Conservation (phyloP, 1,140 invertebrate genomes). For the Diabrotica virgifera region DNA sequence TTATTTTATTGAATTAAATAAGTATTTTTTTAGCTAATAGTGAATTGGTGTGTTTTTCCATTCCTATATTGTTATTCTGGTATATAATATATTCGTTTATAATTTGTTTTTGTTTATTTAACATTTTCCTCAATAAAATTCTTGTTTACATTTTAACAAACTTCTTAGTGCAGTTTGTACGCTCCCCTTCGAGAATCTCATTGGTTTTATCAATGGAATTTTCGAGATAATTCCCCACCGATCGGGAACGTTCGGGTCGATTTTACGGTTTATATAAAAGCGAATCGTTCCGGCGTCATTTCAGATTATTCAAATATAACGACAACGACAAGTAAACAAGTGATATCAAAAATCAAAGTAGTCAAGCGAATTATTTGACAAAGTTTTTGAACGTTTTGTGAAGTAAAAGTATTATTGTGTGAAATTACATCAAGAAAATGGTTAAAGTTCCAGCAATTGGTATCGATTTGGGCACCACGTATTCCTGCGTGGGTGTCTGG, state of each 20-base stretch:
- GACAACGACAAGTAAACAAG: neutral
- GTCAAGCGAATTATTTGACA: neutral
- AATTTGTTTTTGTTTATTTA: too few species aligned
- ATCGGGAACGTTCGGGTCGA: conserved; percentile 16
- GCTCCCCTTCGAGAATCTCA: too few species aligned
- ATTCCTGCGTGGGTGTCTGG: conserved; percentile 80
- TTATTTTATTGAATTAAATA: too few species aligned
- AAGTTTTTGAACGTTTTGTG: conserved; percentile 7
- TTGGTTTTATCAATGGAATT: too few species aligned
- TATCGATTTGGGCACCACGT: conserved; percentile 77
- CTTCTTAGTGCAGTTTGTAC: too few species aligned
- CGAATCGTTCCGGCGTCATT: neutral
- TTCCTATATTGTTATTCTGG: too few species aligned
- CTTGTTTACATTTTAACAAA: too few species aligned
- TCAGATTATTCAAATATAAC: conserved; percentile 12
- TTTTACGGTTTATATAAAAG: conserved; percentile 13
- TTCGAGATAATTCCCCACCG: too few species aligned
- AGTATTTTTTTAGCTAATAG: too few species aligned
- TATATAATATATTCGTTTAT: too few species aligned
- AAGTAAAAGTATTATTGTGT: neutral
- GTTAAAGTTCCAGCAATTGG: conserved; percentile 58
- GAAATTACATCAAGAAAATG: conserved; percentile 27
- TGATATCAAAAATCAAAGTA: neutral
- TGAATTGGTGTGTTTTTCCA: too few species aligned
- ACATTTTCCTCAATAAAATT: too few species aligned